phyloP scores from a whole-genome alignment of 2,113 vertebrate genomes.

The Solea solea region DNA sequence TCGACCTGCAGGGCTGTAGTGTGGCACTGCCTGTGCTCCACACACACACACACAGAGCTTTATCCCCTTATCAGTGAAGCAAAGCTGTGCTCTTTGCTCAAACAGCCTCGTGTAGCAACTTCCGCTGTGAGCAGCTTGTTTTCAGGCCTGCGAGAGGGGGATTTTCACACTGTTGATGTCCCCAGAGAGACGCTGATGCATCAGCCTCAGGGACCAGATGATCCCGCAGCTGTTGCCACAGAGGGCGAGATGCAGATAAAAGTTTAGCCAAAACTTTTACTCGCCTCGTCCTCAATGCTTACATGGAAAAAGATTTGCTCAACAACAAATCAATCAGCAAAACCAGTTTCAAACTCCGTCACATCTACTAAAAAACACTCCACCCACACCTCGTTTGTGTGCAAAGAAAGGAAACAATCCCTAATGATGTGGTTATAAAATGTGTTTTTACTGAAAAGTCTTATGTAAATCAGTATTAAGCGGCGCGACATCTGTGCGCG shows the following conservation, averaged over 20 bases:
- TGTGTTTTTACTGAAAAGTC: constrained; percentile 32
- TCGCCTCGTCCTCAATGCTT: constrained; percentile 30
- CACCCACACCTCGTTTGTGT: not conserved
- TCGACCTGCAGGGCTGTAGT: constrained; percentile 62
- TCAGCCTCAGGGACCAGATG: constrained; percentile 56
- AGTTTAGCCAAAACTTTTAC: constrained; percentile 28
- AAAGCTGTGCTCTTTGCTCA: constrained; percentile 73
- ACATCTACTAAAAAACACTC: constrained; percentile 6
- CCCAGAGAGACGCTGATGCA: constrained; percentile 58
- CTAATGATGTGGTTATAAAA: constrained; percentile 21
- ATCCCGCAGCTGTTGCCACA: constrained; percentile 50
- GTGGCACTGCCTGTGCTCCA: constrained; percentile 51
- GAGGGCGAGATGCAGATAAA: constrained; percentile 39
- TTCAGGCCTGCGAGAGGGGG: constrained; percentile 66
- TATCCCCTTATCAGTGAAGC: constrained; percentile 77
- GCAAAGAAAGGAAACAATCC: not conserved
- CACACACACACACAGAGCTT: constrained; percentile 40
- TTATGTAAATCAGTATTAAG: constrained; percentile 48
- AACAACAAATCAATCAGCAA: not conserved
- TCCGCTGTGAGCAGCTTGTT: constrained; percentile 73
- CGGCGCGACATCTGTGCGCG: constrained; percentile 53
- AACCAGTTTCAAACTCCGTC: too few relatives aligned
- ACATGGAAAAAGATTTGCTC: constrained; percentile 25
- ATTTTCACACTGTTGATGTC: constrained; percentile 71
- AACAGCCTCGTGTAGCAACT: constrained; percentile 74